A percentile compares a stretch with the other conserved stretches of the same genome.
These are phyloP conservation scores for Peromyscus maniculatus DNA, from an alignment of 2,113 vertebrate species.

Conservation along the genomic window DNA sequence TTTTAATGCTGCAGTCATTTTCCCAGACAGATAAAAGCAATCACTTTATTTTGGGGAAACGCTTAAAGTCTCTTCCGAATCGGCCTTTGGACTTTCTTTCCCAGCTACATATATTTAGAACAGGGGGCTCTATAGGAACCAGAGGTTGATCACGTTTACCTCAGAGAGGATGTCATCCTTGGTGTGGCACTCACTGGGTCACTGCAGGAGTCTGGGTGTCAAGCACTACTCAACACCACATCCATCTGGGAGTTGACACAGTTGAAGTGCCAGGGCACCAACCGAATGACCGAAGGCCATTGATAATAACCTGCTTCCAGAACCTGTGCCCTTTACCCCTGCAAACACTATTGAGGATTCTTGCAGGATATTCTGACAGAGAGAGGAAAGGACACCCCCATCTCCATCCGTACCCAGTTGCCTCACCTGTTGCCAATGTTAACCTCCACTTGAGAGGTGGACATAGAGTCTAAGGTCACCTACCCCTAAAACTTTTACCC, in stretches of 20 bases:
- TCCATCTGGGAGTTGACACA: background rate
- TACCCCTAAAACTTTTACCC: background rate
- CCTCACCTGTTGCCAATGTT: too few relatives aligned
- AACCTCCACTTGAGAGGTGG: background rate
- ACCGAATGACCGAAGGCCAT: background rate
- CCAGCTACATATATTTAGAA: conserved; percentile 41
- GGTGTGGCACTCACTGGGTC: background rate
- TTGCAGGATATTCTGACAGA: background rate
- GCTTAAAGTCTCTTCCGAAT: conserved; percentile 76
- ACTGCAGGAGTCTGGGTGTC: background rate
- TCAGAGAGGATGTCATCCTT: background rate
- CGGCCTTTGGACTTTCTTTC: conserved; percentile 72
- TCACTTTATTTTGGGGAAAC: conserved; percentile 76
- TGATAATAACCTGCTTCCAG: background rate
- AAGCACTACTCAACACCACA: background rate
- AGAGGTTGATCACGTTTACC: conserved; percentile 47
- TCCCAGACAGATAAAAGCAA: conserved; percentile 83
- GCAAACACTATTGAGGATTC: background rate
- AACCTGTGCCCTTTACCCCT: background rate
- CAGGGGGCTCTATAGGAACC: conserved; percentile 35
- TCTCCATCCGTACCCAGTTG: too few relatives aligned
- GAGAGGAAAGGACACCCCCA: background rate
- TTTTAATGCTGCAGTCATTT: conserved; percentile 70
- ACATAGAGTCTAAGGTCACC: background rate
- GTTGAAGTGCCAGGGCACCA: background rate